phyloP scores from a whole-genome alignment of 2,113 vertebrate genomes.

The Coptodon rendalli region DNA sequence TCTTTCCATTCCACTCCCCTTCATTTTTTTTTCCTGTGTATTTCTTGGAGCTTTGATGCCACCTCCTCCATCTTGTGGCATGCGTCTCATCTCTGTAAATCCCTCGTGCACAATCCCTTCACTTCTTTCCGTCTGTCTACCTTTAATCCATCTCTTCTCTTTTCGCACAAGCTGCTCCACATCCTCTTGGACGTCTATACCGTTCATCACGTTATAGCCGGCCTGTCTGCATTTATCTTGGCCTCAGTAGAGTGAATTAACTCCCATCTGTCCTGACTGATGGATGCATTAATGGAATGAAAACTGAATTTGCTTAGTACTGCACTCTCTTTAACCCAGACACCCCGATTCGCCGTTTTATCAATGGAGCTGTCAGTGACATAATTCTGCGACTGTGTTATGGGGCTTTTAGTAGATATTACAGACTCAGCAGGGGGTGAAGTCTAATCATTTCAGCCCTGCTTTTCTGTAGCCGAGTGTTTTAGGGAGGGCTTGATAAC shows the following conservation, averaged over 20 bases:
- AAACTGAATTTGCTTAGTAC: background rate
- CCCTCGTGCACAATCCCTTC: background rate
- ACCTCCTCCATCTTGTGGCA: constrained; percentile 16
- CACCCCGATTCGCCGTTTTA: background rate
- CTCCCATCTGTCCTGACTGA: background rate
- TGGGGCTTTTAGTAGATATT: constrained; percentile 10
- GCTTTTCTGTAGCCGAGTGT: background rate
- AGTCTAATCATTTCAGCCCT: background rate
- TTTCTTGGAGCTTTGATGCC: background rate
- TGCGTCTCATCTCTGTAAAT: background rate
- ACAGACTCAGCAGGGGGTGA: background rate
- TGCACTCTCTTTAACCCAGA: background rate
- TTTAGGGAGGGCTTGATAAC: background rate
- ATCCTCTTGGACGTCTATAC: background rate
- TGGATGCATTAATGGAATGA: background rate
- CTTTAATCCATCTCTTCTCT: constrained; percentile 24
- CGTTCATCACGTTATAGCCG: background rate
- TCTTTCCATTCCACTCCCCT: background rate
- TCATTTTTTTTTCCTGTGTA: background rate
- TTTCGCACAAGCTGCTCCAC: background rate
- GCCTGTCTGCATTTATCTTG: background rate
- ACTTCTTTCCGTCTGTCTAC: background rate
- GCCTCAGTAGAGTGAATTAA: background rate
- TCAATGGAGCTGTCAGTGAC: background rate
- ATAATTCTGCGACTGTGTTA: background rate